Evolutionary conservation across 2,888 invertebrate genomes (phyloP).

Genomic region (Asteroscopus sphinx): DNA sequence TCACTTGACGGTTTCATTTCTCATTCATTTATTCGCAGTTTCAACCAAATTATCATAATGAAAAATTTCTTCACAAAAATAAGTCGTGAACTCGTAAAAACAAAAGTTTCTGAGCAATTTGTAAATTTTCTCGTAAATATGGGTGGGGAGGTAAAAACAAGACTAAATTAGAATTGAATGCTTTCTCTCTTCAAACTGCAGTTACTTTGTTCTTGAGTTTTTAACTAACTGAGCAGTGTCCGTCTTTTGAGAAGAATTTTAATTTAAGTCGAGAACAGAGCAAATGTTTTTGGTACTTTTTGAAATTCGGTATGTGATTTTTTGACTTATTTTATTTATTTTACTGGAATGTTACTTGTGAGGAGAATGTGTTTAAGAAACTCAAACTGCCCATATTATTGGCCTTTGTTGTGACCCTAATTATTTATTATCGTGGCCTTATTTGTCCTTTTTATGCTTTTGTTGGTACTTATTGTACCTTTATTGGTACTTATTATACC

Average conservation of each 20-base stretch:
- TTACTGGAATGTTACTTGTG: neutral
- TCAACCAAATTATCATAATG: constrained; percentile 48
- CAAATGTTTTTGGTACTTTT: constrained; percentile 30
- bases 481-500: too few relatives aligned
- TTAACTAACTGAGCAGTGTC: constrained; percentile 32
- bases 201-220: constrained; percentile 51
- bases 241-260: constrained; percentile 30
- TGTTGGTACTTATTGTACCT: too few relatives aligned
- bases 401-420: too few relatives aligned
- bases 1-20: too few relatives aligned
- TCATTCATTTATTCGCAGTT: constrained; percentile 12
- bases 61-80: constrained; percentile 50
- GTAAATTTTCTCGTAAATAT: constrained; percentile 57
- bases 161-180: constrained; percentile 62
- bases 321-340: neutral
- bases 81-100: constrained; percentile 47
- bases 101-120: constrained; percentile 55
- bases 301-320: constrained; percentile 17
- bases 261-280: constrained; percentile 26
- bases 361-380: too few relatives aligned
- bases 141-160: constrained; percentile 54
- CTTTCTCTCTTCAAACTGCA: constrained; percentile 45
- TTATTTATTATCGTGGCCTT: too few relatives aligned
- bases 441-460: too few relatives aligned
- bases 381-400: too few relatives aligned